phyloP scores from a whole-genome alignment of 2,888 invertebrate species.

The Chymomyza fuscimana region DNA sequence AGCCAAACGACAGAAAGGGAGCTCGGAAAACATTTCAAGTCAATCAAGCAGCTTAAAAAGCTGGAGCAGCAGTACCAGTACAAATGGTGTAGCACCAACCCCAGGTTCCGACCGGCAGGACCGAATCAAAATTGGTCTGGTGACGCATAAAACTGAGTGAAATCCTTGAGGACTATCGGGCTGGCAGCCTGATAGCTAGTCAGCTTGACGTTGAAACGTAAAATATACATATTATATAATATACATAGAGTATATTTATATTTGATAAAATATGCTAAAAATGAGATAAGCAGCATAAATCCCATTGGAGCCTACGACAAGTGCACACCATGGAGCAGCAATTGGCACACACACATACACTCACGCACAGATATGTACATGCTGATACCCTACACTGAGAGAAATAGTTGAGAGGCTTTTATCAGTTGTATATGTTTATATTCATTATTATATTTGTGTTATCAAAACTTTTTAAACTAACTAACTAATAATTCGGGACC shows the following conservation, averaged over 20 bases:
- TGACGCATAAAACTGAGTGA: constrained; percentile 53
- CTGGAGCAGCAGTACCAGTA: constrained; percentile 9
- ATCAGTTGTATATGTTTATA: too few relatives aligned
- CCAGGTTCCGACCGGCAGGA: constrained; percentile 14
- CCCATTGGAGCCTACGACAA: constrained; percentile 62
- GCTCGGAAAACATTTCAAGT: constrained; percentile 49
- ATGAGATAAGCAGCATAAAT: constrained; percentile 71
- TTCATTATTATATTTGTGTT: too few relatives aligned
- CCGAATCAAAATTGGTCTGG: constrained; percentile 34
- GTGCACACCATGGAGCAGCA: constrained; percentile 29
- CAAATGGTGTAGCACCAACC: not conserved
- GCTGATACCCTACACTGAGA: too few relatives aligned
- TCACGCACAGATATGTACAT: too few relatives aligned
- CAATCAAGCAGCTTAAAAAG: constrained; percentile 65
- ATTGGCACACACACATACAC: constrained; percentile 4
- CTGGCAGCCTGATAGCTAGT: constrained; percentile 22
- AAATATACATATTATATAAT: constrained; percentile 15
- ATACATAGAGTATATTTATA: constrained; percentile 42
- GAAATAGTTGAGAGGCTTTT: too few relatives aligned
- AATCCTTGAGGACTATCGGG: constrained; percentile 50
- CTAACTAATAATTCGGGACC: too few relatives aligned
- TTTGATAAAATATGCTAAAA: constrained; percentile 75
- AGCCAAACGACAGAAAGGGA: constrained; percentile 36
- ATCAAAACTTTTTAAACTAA: too few relatives aligned
- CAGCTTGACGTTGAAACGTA: constrained; percentile 19